Base-by-base conservation (phyloP, 2,797 vertebrate species). In the Girardinus metallicus region DNA sequence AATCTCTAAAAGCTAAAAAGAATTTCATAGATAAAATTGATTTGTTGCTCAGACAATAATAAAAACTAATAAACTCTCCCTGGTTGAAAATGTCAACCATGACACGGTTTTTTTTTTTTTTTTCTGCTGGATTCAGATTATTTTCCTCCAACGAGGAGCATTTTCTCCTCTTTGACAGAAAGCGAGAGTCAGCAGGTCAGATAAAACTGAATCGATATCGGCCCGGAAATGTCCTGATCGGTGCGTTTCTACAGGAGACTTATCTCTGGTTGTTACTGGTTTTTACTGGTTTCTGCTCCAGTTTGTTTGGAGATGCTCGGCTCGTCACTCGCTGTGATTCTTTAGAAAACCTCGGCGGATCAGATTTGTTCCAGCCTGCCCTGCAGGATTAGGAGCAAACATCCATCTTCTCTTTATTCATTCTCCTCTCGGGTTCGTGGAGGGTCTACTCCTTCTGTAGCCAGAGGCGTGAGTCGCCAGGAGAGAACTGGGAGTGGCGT, bases 331-430 rank as follows among this genome's bases (percentile, higher is more conserved):
- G 23, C 9, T 53, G 51, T 53, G 51, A 26, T 26, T 53, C 51
- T 53, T 53, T 53, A 53, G 8, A 53, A 51, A 51, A 23, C 9
- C 49, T 51, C 36, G 9, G 34, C 3, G 34, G 64, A 66, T 66
- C 64, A 43, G 64, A 68, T 68, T 41, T 68, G 64, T 68, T 43
- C 34, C 34, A 41, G 23, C 47, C 41, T 39, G 73, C 39, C 73
- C 73, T 43, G 36, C 51, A 43, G 26, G 51, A 75, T 41, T 55
- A 55, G 39, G 26, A 29, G 16, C n/a, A 75, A 44, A 75, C 74
- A 11, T 10, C 64, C 64, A 43, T 68, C 39, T 39, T 23, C 18
- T 68, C 62, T 66, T 4, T 39, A 39, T 66, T 39, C 36, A 12
- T 5, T 1, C 62, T 66, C 62, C 62, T 23, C 36, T 41, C 1